These are phyloP conservation scores for Sitophilus oryzae DNA, from an alignment of 1,140 invertebrate genomes.

Conservation along the genomic window DNA sequence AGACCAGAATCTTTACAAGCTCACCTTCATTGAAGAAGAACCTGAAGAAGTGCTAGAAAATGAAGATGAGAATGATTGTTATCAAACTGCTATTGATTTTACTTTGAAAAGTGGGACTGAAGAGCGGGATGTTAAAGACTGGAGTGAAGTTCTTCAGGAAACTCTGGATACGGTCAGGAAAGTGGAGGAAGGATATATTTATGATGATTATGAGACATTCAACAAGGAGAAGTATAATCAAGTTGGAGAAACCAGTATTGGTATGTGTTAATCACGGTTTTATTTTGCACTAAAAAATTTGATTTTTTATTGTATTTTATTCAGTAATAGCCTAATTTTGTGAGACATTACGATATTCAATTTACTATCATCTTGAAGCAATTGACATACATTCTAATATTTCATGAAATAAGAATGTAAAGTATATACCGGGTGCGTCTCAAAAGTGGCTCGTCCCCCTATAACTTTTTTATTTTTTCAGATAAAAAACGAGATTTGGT, in stretches of 20 bases:
- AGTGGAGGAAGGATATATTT: conserved; percentile 26
- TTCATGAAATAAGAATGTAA: too few species aligned
- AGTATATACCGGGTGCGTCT: too few species aligned
- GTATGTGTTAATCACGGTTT: conserved; percentile 7
- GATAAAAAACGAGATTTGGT: too few species aligned
- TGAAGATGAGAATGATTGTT: neutral
- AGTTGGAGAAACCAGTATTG: conserved; percentile 12
- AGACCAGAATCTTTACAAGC: conserved; percentile 1
- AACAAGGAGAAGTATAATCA: conserved; percentile 25
- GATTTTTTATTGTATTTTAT: too few species aligned
- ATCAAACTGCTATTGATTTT: conserved; percentile 9
- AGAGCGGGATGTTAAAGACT: conserved; percentile 7
- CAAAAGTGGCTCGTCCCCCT: too few species aligned
- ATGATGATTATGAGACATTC: conserved; percentile 29
- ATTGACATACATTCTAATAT: too few species aligned
- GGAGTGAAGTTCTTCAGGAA: conserved; percentile 16
- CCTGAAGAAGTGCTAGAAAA: neutral
- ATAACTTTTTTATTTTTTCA: too few species aligned
- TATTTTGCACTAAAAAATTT: too few species aligned
- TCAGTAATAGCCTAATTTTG: too few species aligned
- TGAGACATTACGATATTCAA: too few species aligned
- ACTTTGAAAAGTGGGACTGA: conserved; percentile 8
- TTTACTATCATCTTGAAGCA: too few species aligned
- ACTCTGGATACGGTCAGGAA: conserved; percentile 17
- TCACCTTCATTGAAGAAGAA: conserved; percentile 10